phyloP scores from a whole-genome alignment of 1,140 invertebrate species.

The Phocides pigmalion region DNA sequence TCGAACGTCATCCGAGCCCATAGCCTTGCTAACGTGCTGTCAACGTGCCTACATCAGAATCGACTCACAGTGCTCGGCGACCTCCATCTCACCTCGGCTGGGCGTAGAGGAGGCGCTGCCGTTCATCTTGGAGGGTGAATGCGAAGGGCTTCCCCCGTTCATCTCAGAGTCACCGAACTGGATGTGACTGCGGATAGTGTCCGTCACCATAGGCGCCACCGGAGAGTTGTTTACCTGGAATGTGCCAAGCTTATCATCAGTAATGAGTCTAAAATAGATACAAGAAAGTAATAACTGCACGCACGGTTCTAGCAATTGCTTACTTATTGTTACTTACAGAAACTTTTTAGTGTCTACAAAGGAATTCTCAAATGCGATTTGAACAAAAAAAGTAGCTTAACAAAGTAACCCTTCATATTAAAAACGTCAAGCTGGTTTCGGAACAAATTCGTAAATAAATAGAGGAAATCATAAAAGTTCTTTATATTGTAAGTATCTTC shows the following conservation, averaged over 20 bases:
- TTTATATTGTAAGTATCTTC: too few relatives aligned
- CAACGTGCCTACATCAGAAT: conserved; percentile 72
- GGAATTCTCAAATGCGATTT: too few relatives aligned
- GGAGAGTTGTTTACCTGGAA: conserved; percentile 62
- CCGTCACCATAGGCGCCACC: conserved; percentile 68
- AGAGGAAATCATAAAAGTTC: too few relatives aligned
- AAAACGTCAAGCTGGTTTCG: too few relatives aligned
- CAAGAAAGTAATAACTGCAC: too few relatives aligned
- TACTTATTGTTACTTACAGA: too few relatives aligned
- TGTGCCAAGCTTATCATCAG: neutral
- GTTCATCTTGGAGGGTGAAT: conserved; percentile 67
- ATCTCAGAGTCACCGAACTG: conserved; percentile 69
- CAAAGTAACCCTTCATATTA: too few relatives aligned
- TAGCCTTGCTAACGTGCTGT: conserved; percentile 50
- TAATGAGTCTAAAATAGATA: too few relatives aligned
- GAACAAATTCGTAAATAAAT: too few relatives aligned
- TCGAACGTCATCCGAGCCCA: conserved; percentile 17
- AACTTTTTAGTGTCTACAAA: too few relatives aligned
- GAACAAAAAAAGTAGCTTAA: too few relatives aligned
- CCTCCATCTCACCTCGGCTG: conserved; percentile 78
- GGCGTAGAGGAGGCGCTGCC: conserved; percentile 72
- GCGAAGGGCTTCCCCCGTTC: conserved; percentile 64
- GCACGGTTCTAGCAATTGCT: too few relatives aligned
- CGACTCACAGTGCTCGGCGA: conserved; percentile 75
- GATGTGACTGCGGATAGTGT: conserved; percentile 78